Base-by-base conservation (phyloP, 2,797 vertebrate genomes). In the Petrocephalus schoutedeni region DNA sequence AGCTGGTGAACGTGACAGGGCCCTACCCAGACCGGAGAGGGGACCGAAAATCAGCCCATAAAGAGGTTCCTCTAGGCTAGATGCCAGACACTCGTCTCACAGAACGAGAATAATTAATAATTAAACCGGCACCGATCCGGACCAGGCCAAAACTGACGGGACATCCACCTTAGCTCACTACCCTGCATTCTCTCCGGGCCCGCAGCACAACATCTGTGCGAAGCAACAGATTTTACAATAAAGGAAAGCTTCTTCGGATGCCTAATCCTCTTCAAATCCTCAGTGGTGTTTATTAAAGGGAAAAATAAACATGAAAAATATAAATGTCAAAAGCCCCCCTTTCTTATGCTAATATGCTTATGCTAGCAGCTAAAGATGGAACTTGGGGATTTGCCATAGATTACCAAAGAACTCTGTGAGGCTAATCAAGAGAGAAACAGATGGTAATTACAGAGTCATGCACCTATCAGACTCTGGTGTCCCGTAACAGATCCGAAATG, bases 271-370 rank as follows among this genome's bases (percentile, higher is more conserved):
- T 88, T 84, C 57, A 88, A 59, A 54, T 88, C 58, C 80, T n/a
- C 58, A 45, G 45, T n/a, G 36, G 58, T 21, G 51, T 85, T 85
- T 84, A 58, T 88, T 85, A 45, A 87, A 90, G 86, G 84, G 85
- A 87, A 86, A 84, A 91, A 92, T 87, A 87, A 88, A 86, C 67
- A 53, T 74, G 49, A 86, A 67, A 86, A 89, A 90, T 45, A 84
- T 61, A 53, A 83, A 85, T 58, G 84, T 90, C 87, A 87, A 89
- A 90, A 83, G 86, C 59, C 71, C 51, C 88, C 59, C 74, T 28
- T 86, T 89, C 89, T 90, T 85, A 56, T 87, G 86, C 89, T 89
- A 61, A n/a, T 87, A 87, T 88, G 88, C 90, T 88, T 89, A 89
- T 59, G 89, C 86, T 90, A 88, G 74, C 89, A 84, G 87, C 71